Evolutionary conservation across 2,797 vertebrate species (phyloP), one percentile per base, ranked within the genome.

Genomic region (Hephaestus fuliginosus): DNA sequence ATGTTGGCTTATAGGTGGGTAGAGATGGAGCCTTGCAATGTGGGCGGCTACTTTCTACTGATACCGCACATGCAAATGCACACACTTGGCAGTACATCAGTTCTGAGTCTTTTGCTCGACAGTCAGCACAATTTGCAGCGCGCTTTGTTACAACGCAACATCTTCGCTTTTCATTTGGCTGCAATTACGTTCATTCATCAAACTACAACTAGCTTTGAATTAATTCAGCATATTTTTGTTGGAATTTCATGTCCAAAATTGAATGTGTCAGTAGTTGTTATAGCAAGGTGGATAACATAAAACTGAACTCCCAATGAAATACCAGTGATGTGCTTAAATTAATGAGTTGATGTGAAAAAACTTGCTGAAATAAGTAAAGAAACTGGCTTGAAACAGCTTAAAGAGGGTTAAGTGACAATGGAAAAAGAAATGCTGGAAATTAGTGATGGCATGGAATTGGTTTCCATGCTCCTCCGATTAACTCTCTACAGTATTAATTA

Each of bases 41-140:
- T 95, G 89, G 93, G 94, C 68, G 92, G 92, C 81, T 87, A 80
- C 75, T 82, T 89, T 89, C 74, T 57, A 74, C 87, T 74, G 81
- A 57, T 82, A 64, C 80, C 72, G 82, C 70, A 81, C 84, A 88
- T 86, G 81, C 81, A 89, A 79, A 90, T 82, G 62, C 70, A 87
- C 72, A 86, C 66, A 69, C 80, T 79, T 64, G 55, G 74, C 82
- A 76, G 68, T 57, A 22, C 48, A 78, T 81, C 70, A 75, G 11
- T 75, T 68, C 67, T 78, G 18, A 30, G n/a, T 81, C 22, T 80
- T 33, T 82, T 83, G 70, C 74, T 85, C 58, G 70, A 76, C 52
- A 80, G 48, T 85, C 77, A 81, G 82, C 80, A 85, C 56, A 77
- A 70, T 82, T 78, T 77, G 18, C 61, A 83, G 18, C 39, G 33